Evolutionary conservation across 2,113 vertebrate species (phyloP).

Genomic region (Carettochelys insculpta): DNA sequence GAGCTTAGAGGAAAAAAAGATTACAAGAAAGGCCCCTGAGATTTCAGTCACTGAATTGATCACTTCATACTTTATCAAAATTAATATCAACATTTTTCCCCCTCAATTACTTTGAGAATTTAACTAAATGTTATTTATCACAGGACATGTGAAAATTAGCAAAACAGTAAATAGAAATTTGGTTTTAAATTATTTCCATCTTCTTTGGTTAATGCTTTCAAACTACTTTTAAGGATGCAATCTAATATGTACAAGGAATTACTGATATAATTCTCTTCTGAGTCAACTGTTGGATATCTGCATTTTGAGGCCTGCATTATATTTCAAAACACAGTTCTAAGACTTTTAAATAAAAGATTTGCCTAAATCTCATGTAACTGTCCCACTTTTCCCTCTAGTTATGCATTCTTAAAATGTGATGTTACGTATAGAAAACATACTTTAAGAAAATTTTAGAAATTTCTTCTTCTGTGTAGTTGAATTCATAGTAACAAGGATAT

Average conservation of each 20-base stretch:
- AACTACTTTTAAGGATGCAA: slow-evolving; percentile 13
- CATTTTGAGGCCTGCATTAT: neutral
- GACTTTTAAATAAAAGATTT: neutral
- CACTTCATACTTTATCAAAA: slow-evolving; percentile 62
- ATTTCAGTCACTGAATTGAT: slow-evolving; percentile 47
- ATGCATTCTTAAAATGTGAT: neutral
- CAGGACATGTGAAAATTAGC: slow-evolving; percentile 51
- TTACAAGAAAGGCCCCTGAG: slow-evolving; percentile 26
- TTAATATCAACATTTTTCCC: slow-evolving; percentile 47
- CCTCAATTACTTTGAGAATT: slow-evolving; percentile 34
- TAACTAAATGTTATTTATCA: slow-evolving; percentile 55
- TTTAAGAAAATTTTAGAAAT: neutral
- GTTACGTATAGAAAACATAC: neutral
- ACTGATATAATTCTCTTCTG: neutral
- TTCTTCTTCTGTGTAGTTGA: neutral
- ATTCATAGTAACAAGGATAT: neutral
- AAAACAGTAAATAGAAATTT: slow-evolving; percentile 44
- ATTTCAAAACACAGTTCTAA: neutral
- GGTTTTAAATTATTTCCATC: slow-evolving; percentile 18
- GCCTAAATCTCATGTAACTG: neutral
- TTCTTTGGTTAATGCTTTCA: slow-evolving; percentile 35
- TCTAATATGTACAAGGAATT: neutral
- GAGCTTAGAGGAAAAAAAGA: slow-evolving; percentile 49
- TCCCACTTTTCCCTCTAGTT: neutral
- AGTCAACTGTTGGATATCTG: neutral